phyloP scores from a whole-genome alignment of 2,888 invertebrate genomes.

The Chorisops tibialis region DNA sequence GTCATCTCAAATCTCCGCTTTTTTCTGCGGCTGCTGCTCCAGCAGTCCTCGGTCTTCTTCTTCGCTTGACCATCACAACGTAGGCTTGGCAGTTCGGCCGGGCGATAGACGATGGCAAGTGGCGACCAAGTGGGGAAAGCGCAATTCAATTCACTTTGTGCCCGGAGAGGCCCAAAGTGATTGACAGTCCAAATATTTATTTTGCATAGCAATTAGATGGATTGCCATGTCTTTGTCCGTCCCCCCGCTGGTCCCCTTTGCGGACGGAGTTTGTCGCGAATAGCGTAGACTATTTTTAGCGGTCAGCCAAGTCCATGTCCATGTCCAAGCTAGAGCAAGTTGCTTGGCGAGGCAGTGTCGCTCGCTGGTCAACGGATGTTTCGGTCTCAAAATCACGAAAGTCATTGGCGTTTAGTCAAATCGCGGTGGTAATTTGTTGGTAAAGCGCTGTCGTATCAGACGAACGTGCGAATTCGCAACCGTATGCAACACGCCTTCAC shows the following conservation, averaged over 20 bases:
- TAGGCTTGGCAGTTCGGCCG: no score
- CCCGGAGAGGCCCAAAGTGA: slow-evolving; percentile 25
- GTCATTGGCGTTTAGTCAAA: slow-evolving; percentile 15
- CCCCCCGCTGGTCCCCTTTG: not conserved
- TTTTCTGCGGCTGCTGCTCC: no score
- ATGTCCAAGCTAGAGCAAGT: not conserved
- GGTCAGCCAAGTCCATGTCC: slow-evolving; percentile 1
- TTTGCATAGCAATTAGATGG: slow-evolving; percentile 32
- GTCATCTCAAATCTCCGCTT: no score
- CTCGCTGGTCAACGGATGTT: slow-evolving; percentile 20
- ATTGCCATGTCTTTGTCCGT: not conserved
- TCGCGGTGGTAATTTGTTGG: not conserved
- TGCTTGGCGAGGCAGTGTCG: no score
- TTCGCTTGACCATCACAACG: no score
- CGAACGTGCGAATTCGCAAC: slow-evolving; percentile 19
- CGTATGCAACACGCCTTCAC: slow-evolving; percentile 17
- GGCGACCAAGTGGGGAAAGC: slow-evolving; percentile 19
- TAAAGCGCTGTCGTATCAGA: no score
- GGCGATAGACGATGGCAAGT: slow-evolving; percentile 1
- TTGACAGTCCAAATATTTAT: slow-evolving; percentile 33
- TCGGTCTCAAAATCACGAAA: slow-evolving; percentile 12
- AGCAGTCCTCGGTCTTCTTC: no score
- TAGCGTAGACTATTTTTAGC: slow-evolving; percentile 13
- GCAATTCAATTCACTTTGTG: slow-evolving; percentile 22
- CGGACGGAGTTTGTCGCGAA: slow-evolving; percentile 5